Evolutionary conservation across 2,888 invertebrate species (phyloP).

Genomic region (Tenthredo scrophulariae): DNA sequence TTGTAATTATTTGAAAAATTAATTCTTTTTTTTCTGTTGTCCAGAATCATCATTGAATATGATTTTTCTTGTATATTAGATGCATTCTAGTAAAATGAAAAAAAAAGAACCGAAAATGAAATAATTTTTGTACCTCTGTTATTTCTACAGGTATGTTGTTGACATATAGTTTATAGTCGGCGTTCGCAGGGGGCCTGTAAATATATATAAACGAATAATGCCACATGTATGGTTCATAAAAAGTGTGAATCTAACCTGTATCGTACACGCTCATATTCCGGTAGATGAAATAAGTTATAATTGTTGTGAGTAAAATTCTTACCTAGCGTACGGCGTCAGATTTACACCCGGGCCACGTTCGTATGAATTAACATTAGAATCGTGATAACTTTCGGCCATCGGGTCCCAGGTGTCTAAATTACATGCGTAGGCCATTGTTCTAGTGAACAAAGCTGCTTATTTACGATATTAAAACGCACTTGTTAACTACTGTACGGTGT

Average conservation of each 20-base stretch:
- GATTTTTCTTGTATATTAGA: too few relatives aligned
- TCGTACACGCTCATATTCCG: neutral
- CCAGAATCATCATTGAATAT: too few relatives aligned
- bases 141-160: conserved; percentile 68
- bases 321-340: conserved; percentile 29
- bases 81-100: too few relatives aligned
- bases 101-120: neutral
- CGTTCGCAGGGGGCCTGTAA: neutral
- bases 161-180: conserved; percentile 64
- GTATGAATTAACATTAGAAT: conserved; percentile 14
- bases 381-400: conserved; percentile 11
- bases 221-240: neutral
- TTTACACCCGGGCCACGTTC: conserved; percentile 21
- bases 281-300: neutral
- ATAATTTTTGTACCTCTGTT: conserved; percentile 60
- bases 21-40: too few relatives aligned
- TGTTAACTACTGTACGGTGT: neutral
- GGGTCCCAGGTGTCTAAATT: conserved; percentile 27
- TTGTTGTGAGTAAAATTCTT: neutral
- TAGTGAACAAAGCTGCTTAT: neutral
- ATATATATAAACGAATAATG: neutral
- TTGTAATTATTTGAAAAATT: neutral
- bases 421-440: conserved; percentile 21
- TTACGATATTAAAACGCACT: neutral
- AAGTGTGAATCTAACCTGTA: neutral